Evolutionary conservation across 2,888 invertebrate species (phyloP).

Genomic region (Carpatolechia fugitivella): DNA sequence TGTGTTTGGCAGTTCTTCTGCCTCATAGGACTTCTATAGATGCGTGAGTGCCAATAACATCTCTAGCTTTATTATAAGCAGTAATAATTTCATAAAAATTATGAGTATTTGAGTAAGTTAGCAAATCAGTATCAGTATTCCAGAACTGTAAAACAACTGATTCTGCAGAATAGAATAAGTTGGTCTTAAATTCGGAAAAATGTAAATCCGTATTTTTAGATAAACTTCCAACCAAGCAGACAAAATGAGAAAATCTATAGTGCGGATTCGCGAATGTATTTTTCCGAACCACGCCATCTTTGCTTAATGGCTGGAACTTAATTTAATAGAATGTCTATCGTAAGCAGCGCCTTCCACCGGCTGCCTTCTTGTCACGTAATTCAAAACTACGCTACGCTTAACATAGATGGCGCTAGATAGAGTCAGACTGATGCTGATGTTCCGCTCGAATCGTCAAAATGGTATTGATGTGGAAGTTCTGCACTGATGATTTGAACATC

Average conservation of each 20-base stretch:
- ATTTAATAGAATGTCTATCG: not conserved
- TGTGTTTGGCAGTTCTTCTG: slow-evolving; percentile 86
- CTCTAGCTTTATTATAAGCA: not conserved
- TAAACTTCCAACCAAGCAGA: not conserved
- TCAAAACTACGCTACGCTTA: not conserved
- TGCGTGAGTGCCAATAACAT: slow-evolving; percentile 77
- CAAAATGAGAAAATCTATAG: not conserved
- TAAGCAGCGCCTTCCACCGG: not conserved
- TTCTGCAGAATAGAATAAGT: no score
- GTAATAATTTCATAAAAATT: not conserved
- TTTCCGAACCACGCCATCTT: not conserved
- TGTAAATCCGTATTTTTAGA: no score
- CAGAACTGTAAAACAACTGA: no score
- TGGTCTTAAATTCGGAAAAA: no score
- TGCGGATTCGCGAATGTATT: not conserved
- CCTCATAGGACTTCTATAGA: slow-evolving; percentile 88
- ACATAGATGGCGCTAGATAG: not conserved
- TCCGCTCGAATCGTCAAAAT: not conserved
- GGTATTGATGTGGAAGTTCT: not conserved
- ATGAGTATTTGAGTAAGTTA: no score
- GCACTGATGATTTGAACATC: slow-evolving; percentile 1
- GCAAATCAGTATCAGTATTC: no score
- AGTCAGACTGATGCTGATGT: no score
- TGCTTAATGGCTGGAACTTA: not conserved
- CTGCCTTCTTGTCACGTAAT: not conserved